Evolutionary conservation across 2,888 invertebrate genomes (phyloP), one percentile per base, ranked within the genome.

Genomic region (Ypsolopha scabrella): DNA sequence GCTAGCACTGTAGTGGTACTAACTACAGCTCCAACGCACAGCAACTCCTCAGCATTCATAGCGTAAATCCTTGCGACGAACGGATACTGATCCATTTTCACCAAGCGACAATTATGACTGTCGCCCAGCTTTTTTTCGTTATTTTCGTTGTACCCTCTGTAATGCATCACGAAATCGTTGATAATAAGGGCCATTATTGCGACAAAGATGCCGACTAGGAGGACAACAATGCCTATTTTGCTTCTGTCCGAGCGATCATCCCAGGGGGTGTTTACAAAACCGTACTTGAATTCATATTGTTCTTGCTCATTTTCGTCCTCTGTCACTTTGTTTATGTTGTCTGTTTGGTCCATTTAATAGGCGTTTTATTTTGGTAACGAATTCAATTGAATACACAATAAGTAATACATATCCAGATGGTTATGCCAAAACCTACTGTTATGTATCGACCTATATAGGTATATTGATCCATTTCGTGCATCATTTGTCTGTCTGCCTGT

Each of bases 11-110:
- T 71, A 39, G 60, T 68, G 1, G 57, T 52, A 53, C 74, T 72
- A 2, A 85, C 55, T 13, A 81, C 69, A 13, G 80, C 83, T 10
- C 81, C 83, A 7, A 85, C 59, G 54, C 85, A 85, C 47, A 85
- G 59, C 14, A 81, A 55, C 53, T 80, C 68, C 14, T 72, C 67
- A 8, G 77, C 62, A 11, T 68, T 59, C 13, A 68, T 59, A 0
- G 75, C 79, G 55, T 80, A 66, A 55, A 85, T 77, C 59, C 78
- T 67, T 10, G 78, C 85, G 6, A 70, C 74, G 55, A 62, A 85
- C 0, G 55, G 63, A 58, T 74, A 66, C 45, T 72, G 68, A 36
- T 75, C 75, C 9, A 70, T 57, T 57, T 69, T 79, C 13, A 77
- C 68, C 44, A 73, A 60, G 49, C 70, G 68, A 56, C 83, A 85